Percentiles rank a stretch among this genome's conserved stretches.
Conservation (phyloP, 1,140 invertebrate species). For the Drosophila pruinosa region DNA sequence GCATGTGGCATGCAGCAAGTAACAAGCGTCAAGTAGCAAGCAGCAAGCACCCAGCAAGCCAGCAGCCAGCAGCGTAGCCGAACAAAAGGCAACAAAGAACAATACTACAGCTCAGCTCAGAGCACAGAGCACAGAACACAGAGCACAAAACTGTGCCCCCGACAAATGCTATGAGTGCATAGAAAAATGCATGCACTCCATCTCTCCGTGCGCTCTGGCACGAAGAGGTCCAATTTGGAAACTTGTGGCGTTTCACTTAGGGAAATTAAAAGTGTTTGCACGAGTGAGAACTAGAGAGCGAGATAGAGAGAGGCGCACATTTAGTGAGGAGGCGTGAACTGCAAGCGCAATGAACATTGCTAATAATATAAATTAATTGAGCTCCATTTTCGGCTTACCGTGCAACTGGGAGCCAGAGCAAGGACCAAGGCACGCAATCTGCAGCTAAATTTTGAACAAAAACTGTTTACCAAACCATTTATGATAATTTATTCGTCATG, state of each 20-base stretch:
- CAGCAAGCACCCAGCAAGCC: background rate
- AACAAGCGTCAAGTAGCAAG: slow-evolving; percentile 1
- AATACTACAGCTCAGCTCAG: slow-evolving; percentile 34
- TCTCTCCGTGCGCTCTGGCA: slow-evolving; percentile 48
- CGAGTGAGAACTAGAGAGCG: background rate
- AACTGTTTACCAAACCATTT: slow-evolving; percentile 61
- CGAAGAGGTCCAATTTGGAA: slow-evolving; percentile 68
- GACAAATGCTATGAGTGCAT: slow-evolving; percentile 51
- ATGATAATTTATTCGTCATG: slow-evolving; percentile 72
- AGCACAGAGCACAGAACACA: slow-evolving; percentile 3
- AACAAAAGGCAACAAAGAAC: slow-evolving; percentile 68
- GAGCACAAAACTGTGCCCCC: slow-evolving; percentile 14
- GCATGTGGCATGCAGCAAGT: background rate
- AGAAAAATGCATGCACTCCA: slow-evolving; percentile 29
- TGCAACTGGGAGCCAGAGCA: background rate
- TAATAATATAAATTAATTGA: slow-evolving; percentile 71
- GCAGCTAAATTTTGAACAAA: slow-evolving; percentile 14
- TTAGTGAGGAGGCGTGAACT: slow-evolving; percentile 30
- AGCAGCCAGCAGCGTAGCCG: background rate
- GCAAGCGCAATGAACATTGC: slow-evolving; percentile 24
- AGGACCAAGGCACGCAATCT: slow-evolving; percentile 13
- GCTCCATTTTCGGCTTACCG: slow-evolving; percentile 35
- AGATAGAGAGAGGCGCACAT: background rate
- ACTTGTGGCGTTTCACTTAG: slow-evolving; percentile 77
- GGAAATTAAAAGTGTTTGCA: slow-evolving; percentile 71